Evolutionary conservation across 2,113 vertebrate genomes (phyloP), one percentile per base, ranked within the genome.

Genomic region (Bubo bubo): DNA sequence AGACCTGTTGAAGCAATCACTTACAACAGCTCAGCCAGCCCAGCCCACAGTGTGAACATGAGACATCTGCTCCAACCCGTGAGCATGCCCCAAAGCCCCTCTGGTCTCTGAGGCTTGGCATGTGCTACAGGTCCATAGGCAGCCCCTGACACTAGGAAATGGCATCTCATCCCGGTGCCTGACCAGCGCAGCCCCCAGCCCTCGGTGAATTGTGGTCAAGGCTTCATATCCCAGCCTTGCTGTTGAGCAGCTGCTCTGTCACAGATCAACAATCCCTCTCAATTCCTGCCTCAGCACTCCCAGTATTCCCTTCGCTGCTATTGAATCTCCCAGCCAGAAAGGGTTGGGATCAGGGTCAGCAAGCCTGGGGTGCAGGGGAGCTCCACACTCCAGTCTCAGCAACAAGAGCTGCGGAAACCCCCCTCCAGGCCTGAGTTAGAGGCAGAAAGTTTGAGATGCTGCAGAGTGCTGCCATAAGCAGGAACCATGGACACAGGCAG

Each of bases 391-490:
- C 56, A 71, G 14, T 13, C n/a, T 28, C 34, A 62, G 71, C 76
- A 77, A 41, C 12, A 24, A 7, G 13, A 80, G 50, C 55, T 43
- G 18, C 7, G 11, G 70, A 74, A 75, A 20, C 15, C 4, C 37
- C 8, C 3, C 17, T 37, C 39, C 27, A 34, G 62, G 24, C 3
- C 39, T 0, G 1, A 39, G 68, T 8, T 18, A 47, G 84, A 70
- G 32, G 34, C 49, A 88, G 43, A 84, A 95, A 90, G 83, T 81
- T 68, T 26, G 86, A 88, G 58, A 79, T 43, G 1, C n/a, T 60
- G n/a, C 58, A 67, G 84, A 96, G 58, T 71, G 88, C 86, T 96
- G 92, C 86, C 37, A 11, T 76, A 93, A 96, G 93, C 96, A 96
- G 80, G 89, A 97, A 67, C 26, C 35, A 32, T 1, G 49, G 90